Percentiles rank a stretch among this genome's conserved stretches.
Conservation (phyloP, 2,797 vertebrate species). For the Tolypeutes matacus region DNA sequence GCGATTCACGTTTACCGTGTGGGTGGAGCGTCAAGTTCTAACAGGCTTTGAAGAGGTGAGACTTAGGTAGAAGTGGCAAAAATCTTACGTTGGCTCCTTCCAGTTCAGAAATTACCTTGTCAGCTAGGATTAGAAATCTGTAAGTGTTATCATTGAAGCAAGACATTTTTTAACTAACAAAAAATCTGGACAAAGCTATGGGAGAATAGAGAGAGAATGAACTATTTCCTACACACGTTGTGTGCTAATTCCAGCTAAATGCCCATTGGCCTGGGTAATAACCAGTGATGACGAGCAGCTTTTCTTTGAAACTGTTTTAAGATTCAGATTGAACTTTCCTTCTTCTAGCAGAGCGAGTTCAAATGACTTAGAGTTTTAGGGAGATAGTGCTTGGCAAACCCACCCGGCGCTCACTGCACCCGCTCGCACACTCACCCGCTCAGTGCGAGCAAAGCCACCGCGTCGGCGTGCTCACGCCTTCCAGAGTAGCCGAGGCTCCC, state of each 20-base stretch:
- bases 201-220: background rate
- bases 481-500: too few species aligned
- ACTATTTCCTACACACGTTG: background rate
- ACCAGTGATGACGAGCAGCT: background rate
- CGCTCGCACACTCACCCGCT: background rate
- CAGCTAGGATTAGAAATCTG: background rate
- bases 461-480: background rate
- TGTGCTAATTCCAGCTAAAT: background rate
- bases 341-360: background rate
- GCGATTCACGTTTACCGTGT: fast-evolving
- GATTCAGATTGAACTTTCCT: background rate
- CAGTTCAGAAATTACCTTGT: background rate
- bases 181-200: background rate
- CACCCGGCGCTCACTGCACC: background rate
- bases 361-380: background rate
- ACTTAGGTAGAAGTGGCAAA: fast-evolving
- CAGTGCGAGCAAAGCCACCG: background rate
- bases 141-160: background rate
- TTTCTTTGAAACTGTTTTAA: background rate
- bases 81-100: background rate
- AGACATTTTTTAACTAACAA: background rate
- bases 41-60: background rate
- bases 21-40: too few species aligned
- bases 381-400: background rate
- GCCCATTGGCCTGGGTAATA: background rate